These are phyloP conservation scores for Andricus curvator DNA, from an alignment of 2,888 invertebrate genomes.

Conservation along the genomic window DNA sequence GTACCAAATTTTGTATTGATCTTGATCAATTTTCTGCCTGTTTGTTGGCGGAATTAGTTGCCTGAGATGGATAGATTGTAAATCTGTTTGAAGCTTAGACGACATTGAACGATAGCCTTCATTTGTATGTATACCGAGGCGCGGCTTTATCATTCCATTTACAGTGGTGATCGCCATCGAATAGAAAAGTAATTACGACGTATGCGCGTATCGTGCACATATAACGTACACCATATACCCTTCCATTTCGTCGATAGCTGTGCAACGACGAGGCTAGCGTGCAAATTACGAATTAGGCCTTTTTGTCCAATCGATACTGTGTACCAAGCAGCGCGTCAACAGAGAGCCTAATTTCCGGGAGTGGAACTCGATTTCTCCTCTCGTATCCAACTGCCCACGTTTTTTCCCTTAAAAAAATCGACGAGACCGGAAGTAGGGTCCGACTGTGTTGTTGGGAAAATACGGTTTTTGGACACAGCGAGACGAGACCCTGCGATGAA, in stretches of 20 bases:
- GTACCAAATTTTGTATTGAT: neutral
- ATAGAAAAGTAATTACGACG: slow-evolving; percentile 37
- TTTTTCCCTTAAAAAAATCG: slow-evolving; percentile 28
- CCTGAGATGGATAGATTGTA: neutral
- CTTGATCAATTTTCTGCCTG: neutral
- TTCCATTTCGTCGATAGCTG: slow-evolving; percentile 32
- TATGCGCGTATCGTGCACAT: slow-evolving; percentile 16
- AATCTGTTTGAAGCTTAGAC: slow-evolving; percentile 1
- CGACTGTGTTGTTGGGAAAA: slow-evolving; percentile 35
- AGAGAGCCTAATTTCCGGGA: slow-evolving; percentile 36
- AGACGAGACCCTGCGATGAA: neutral
- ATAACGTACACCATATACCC: neutral
- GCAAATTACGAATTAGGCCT: slow-evolving; percentile 36
- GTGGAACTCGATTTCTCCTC: slow-evolving; percentile 16
- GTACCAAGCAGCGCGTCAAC: slow-evolving; percentile 28
- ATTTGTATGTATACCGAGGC: slow-evolving; percentile 34
- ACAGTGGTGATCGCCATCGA: slow-evolving; percentile 25
- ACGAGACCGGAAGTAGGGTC: slow-evolving; percentile 30
- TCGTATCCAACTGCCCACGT: neutral
- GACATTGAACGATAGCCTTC: slow-evolving; percentile 6
- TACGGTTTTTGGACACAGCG: slow-evolving; percentile 38
- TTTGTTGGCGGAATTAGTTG: neutral
- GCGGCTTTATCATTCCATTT: slow-evolving; percentile 34
- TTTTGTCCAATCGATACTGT: slow-evolving; percentile 36
- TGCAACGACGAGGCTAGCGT: slow-evolving; percentile 33